Conservation (phyloP, 1,140 invertebrate species). For the Bombyx mandarina region DNA sequence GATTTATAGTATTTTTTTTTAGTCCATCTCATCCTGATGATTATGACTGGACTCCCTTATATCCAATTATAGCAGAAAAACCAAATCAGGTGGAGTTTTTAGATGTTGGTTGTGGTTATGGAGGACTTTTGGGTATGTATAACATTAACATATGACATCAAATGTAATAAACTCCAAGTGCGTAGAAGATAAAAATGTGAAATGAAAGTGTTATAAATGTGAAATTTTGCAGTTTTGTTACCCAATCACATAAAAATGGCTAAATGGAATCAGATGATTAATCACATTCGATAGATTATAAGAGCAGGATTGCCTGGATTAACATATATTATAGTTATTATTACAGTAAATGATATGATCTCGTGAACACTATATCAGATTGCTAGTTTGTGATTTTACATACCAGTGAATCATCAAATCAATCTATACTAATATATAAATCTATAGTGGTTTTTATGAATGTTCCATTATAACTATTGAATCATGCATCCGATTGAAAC, state of each 20-base stretch:
- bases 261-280: not conserved
- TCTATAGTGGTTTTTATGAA: too few species aligned
- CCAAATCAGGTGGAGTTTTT: conserved; percentile 86
- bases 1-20: conserved; percentile 22
- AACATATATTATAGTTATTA: too few species aligned
- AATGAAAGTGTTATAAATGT: not conserved
- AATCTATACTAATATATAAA: too few species aligned
- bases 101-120: conserved; percentile 99
- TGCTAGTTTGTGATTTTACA: too few species aligned
- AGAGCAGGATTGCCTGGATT: too few species aligned
- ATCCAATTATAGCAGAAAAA: conserved; percentile 74
- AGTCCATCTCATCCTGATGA: conserved; percentile 78
- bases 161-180: conserved; percentile 2
- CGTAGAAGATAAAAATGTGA: not conserved
- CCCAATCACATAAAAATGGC: not conserved
- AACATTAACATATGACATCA: conserved; percentile 1
- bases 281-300: not conserved
- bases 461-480: too few species aligned
- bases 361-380: too few species aligned
- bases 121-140: conserved; percentile 88
- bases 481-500: too few species aligned
- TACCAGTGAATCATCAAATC: too few species aligned
- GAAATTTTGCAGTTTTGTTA: not conserved
- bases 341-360: too few species aligned
- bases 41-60: conserved; percentile 86